Percentiles rank a stretch among this genome's conserved stretches.
These are phyloP conservation scores for Lepas anatifera DNA, from an alignment of 2,888 invertebrate species.

Conservation along the genomic window DNA sequence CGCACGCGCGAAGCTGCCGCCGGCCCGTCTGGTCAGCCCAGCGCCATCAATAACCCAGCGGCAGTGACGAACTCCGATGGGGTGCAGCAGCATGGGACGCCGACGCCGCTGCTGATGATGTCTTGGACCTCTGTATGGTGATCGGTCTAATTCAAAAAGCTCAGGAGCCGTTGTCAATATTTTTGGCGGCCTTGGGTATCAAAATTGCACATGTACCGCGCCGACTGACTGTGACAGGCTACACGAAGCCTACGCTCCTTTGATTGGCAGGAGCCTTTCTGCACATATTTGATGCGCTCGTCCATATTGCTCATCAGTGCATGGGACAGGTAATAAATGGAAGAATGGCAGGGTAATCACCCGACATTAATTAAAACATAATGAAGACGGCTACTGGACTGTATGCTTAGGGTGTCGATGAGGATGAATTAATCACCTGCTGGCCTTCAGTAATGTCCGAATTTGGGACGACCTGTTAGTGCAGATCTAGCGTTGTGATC, in stretches of 20 bases:
- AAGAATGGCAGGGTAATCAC: not conserved
- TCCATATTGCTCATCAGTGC: not conserved
- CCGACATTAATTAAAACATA: not conserved
- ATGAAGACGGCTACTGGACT: conserved; percentile 3
- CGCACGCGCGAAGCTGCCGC: not conserved
- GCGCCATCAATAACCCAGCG: not conserved
- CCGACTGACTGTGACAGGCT: too few species aligned
- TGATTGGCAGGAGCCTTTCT: too few species aligned
- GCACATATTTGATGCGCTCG: too few species aligned
- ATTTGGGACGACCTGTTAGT: not conserved
- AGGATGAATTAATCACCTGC: conserved; percentile 4
- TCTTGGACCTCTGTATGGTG: too few species aligned
- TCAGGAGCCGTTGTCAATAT: too few species aligned
- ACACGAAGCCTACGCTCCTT: too few species aligned
- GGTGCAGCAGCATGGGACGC: not conserved
- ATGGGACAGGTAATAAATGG: not conserved
- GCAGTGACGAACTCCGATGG: not conserved
- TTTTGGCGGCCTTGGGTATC: too few species aligned
- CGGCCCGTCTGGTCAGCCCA: not conserved
- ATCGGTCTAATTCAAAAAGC: too few species aligned
- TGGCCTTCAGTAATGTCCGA: too few species aligned
- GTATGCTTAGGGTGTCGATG: conserved; percentile 5
- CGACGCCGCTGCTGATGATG: too few species aligned
- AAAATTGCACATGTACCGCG: too few species aligned
- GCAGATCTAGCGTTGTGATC: not conserved